Conservation (phyloP, 2,113 vertebrate species). For the Pyxicephalus adspersus region DNA sequence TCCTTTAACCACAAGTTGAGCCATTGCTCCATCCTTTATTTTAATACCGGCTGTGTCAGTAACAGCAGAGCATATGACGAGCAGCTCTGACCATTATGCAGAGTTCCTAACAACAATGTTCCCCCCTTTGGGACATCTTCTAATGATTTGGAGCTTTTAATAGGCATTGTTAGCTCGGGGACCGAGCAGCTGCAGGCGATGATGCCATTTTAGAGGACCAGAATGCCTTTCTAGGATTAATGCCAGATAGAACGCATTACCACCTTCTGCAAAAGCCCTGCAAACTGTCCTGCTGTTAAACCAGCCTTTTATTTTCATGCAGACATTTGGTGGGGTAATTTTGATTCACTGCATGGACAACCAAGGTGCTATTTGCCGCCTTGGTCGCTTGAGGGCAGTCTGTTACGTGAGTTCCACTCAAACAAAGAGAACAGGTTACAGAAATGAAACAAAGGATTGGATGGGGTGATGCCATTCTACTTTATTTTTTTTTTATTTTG, state of each 20-base stretch:
- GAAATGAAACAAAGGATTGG: constrained; percentile 24
- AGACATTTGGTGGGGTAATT: constrained; percentile 62
- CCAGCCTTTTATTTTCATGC: constrained; percentile 62
- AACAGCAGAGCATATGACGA: not conserved
- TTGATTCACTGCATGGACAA: constrained; percentile 40
- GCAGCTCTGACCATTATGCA: constrained; percentile 58
- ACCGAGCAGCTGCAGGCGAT: constrained; percentile 64
- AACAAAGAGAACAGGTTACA: constrained; percentile 12
- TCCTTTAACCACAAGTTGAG: not conserved
- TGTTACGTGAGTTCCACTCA: constrained; percentile 58
- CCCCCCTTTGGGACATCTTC: constrained; percentile 61
- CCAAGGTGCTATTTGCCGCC: rapidly evolving
- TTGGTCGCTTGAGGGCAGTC: constrained; percentile 70
- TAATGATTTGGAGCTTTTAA: constrained; percentile 66
- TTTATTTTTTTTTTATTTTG: constrained; percentile 50
- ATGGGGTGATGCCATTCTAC: not conserved
- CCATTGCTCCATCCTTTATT: constrained; percentile 3
- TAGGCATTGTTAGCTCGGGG: constrained; percentile 62
- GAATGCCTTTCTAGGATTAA: constrained; percentile 65
- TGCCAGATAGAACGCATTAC: constrained; percentile 63
- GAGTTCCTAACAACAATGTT: constrained; percentile 62
- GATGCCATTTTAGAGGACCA: constrained; percentile 63
- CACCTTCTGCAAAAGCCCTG: constrained; percentile 61
- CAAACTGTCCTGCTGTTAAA: constrained; percentile 57
- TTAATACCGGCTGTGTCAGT: not conserved